Conservation (phyloP, 2,113 vertebrate genomes). For the Sigmodon hispidus region DNA sequence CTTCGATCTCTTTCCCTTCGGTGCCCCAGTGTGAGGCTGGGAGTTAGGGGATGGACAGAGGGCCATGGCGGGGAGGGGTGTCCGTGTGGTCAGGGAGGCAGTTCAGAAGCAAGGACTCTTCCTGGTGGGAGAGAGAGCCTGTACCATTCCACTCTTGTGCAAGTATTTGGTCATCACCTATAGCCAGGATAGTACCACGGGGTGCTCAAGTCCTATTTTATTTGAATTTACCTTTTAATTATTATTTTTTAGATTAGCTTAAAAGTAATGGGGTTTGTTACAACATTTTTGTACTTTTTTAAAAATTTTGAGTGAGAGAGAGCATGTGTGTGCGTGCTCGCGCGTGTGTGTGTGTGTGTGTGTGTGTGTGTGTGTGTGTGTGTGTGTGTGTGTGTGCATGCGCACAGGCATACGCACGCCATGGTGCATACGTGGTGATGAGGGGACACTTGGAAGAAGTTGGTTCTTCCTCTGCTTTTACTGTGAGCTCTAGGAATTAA, state of each 20-base stretch:
- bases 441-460: background rate
- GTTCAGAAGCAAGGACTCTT: background rate
- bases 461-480: background rate
- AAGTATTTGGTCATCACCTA: background rate
- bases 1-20: rapidly evolving
- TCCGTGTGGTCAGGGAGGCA: too few species aligned
- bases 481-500: background rate
- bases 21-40: rapidly evolving
- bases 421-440: background rate
- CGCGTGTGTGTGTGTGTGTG: background rate
- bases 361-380: background rate
- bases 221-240: background rate
- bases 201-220: background rate
- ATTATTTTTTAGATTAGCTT: background rate
- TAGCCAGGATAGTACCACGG: background rate
- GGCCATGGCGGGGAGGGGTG: too few species aligned
- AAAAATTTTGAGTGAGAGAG: background rate
- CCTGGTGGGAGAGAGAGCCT: background rate
- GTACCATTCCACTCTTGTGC: too few species aligned
- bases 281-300: background rate
- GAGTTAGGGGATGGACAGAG: background rate
- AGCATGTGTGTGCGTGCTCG: background rate
- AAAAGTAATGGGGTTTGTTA: background rate
- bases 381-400: rapidly evolving
- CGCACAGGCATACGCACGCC: background rate